Base-by-base conservation (phyloP, 2,113 vertebrate species). In the Muntiacus muntjak region DNA sequence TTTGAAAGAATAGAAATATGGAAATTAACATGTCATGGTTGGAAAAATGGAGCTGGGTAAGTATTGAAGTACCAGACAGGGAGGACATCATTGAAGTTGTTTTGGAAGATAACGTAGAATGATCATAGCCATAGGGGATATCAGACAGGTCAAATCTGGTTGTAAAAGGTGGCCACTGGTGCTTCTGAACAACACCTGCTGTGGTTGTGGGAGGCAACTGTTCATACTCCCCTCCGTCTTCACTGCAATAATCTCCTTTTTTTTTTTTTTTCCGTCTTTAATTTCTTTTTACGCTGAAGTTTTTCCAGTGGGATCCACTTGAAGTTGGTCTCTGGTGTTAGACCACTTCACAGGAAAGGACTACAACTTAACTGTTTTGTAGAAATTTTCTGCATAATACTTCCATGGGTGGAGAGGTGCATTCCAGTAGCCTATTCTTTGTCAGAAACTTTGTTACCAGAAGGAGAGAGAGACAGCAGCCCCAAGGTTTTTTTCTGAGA, bases 381-480 rank as follows among this genome's bases (percentile, higher is more conserved):
- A 85, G 47, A 47, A 50, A 45, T 60, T 67, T 96, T 88, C 83
- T 86, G 30, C 15, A 4, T 79, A 45, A 5, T 87, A 94, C 33
- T 8, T 87, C 3, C 64, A 0, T 78, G 74, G 82, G 81, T 89
- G 64, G 89, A 91, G 47, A 83, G 30, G 19, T 57, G n/a, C 52
- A 55, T 84, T 92, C 57, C 14, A 79, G 45, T 36, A 30, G 47
- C 50, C 52, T 1, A 25, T 11, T 83, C 36, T 93, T 92, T 81
- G 82, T 87, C 58, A 88, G 71, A 93, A 96, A 54, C 84, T 94
- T 96, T 86, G 60, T 95, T 97, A 40, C 54, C n/a, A 79, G 76
- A 85, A 50, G 43, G 64, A 83, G 91, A 86, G 87, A 43, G 95
- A 81, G 78, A 14, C 23, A 76, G 62, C 7, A 50, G 52, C 58